Evolutionary conservation across 2,113 vertebrate species (phyloP).

Genomic region (Otocyon megalotis): DNA sequence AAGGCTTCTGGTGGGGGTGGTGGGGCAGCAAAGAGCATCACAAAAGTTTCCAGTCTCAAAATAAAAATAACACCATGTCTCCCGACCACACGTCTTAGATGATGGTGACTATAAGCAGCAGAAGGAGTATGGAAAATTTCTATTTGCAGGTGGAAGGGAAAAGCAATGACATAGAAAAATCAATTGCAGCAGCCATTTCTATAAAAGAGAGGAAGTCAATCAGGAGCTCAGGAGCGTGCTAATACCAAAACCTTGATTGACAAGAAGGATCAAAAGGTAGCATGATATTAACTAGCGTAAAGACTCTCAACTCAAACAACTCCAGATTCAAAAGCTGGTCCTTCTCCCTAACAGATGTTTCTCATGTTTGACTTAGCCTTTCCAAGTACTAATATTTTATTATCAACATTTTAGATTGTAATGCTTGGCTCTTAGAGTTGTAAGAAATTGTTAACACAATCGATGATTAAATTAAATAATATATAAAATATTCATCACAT

Average conservation of each 20-base stretch:
- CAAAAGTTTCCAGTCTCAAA: slow-evolving; percentile 33
- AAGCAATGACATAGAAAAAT: not conserved
- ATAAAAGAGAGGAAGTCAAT: not conserved
- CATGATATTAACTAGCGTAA: not conserved
- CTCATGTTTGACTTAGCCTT: not conserved
- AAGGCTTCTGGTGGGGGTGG: not conserved
- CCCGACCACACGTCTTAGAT: not conserved
- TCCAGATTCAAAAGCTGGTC: not conserved
- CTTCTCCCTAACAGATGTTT: not conserved
- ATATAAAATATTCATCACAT: not conserved
- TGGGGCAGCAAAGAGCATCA: not conserved
- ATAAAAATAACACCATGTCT: slow-evolving; percentile 11
- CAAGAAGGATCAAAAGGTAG: not conserved
- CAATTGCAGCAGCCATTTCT: not conserved
- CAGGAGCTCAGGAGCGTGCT: not conserved
- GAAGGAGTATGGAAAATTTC: not conserved
- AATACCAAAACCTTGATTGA: not conserved
- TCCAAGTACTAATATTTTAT: slow-evolving; percentile 13
- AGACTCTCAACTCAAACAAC: not conserved
- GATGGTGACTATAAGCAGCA: not conserved
- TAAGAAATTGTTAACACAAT: not conserved
- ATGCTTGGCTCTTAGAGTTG: not conserved
- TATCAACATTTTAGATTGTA: not conserved
- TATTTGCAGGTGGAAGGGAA: not conserved
- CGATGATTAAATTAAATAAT: not conserved